phyloP scores from a whole-genome alignment of 2,797 vertebrate genomes.

The Coregonus suidteri region DNA sequence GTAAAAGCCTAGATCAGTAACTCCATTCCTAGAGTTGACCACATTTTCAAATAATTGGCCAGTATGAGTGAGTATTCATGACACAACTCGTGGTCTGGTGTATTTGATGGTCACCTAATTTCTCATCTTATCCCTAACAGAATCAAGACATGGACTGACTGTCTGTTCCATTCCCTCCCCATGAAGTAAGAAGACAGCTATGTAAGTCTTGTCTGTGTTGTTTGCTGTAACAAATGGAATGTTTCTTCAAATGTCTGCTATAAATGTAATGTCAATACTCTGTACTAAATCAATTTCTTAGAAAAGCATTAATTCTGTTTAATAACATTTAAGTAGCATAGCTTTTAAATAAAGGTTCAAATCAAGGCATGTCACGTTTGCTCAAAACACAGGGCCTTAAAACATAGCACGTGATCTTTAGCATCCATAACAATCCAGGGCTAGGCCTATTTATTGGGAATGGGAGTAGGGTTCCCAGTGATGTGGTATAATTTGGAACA shows the following conservation, averaged over 20 bases:
- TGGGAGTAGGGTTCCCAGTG: background rate
- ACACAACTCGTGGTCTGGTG: background rate
- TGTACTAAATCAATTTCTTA: background rate
- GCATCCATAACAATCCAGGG: background rate
- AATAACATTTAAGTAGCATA: background rate
- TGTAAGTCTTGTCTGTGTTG: constrained; percentile 67
- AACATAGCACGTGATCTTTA: too few species aligned
- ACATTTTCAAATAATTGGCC: background rate
- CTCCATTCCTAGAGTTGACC: background rate
- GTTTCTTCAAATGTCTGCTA: constrained; percentile 40
- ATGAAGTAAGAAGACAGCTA: constrained; percentile 67
- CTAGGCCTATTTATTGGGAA: background rate
- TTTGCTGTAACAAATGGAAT: constrained; percentile 29
- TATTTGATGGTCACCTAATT: constrained; percentile 26
- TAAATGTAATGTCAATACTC: constrained; percentile 10
- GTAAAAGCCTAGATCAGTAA: background rate
- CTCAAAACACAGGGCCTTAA: too few species aligned
- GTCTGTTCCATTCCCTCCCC: constrained; percentile 8
- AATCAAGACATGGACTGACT: constrained; percentile 39
- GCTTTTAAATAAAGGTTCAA: background rate
- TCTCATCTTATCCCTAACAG: constrained; percentile 41
- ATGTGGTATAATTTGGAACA: background rate
- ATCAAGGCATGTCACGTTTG: too few species aligned
- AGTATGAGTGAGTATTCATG: background rate
- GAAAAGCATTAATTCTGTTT: background rate